These are phyloP conservation scores for Drosophila algonquin DNA, from an alignment of 2,888 invertebrate species.

Conservation along the genomic window DNA sequence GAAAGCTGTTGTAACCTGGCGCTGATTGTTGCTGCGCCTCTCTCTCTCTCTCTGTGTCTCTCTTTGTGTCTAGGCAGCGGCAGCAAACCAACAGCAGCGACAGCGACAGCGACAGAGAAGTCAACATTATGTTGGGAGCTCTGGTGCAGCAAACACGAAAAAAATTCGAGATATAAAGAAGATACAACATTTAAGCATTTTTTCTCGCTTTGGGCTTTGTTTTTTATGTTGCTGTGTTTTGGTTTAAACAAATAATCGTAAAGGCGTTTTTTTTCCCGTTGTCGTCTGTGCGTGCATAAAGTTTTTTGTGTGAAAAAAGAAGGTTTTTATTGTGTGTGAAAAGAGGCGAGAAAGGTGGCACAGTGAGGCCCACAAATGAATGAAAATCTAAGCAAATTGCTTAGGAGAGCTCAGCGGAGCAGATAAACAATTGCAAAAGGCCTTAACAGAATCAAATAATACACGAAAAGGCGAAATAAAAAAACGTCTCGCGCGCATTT, in stretches of 20 bases:
- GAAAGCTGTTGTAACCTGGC: conserved; percentile 66
- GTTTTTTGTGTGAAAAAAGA: conserved; percentile 5
- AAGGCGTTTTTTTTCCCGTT: conserved; percentile 1
- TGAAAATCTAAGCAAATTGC: conserved; percentile 8
- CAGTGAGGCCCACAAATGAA: conserved; percentile 3
- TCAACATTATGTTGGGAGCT: conserved; percentile 81
- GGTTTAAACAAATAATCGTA: conserved; percentile 3
- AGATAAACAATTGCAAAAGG: conserved; percentile 27
- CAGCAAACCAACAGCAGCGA: conserved; percentile 41
- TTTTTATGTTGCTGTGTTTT: conserved; percentile 63
- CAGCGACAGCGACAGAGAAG: conserved; percentile 25
- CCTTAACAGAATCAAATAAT: conserved; percentile 15
- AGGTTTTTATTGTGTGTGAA: conserved; percentile 6
- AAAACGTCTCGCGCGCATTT: conserved; percentile 72
- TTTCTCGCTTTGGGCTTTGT: conserved; percentile 57
- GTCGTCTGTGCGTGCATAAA: conserved; percentile 8
- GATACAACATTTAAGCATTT: conserved; percentile 38
- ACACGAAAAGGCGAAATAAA: conserved; percentile 26
- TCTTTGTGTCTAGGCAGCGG: conserved; percentile 48
- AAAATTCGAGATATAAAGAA: conserved; percentile 45
- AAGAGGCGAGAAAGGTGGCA: conserved; percentile 1
- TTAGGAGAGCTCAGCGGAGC: conserved; percentile 5
- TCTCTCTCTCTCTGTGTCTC: conserved; percentile 39
- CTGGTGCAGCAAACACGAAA: conserved; percentile 82
- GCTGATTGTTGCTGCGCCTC: conserved; percentile 21